These are phyloP conservation scores for Drosophila rubida DNA, from an alignment of 2,888 invertebrate genomes.

Conservation along the genomic window DNA sequence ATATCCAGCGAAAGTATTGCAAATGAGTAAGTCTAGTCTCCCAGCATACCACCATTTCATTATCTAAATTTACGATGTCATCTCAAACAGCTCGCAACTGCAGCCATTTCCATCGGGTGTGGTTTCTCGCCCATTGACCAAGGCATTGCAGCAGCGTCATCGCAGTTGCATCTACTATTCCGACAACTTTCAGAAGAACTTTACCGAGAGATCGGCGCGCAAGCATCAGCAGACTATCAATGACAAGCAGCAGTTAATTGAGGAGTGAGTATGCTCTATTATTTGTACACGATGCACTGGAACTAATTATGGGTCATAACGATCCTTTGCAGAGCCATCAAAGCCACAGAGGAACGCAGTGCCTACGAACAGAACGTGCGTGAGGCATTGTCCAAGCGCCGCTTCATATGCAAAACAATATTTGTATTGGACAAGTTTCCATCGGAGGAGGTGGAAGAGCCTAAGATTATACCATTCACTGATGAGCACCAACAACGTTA, in stretches of 20 bases:
- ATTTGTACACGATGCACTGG: background rate
- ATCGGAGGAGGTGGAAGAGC: slow-evolving; percentile 85
- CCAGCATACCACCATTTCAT: background rate
- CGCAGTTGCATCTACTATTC: slow-evolving; percentile 34
- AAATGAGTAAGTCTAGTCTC: slow-evolving; percentile 9
- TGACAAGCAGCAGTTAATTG: slow-evolving; percentile 3
- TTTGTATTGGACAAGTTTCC: slow-evolving; percentile 86
- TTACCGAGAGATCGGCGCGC: slow-evolving; percentile 14
- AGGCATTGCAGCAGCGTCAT: slow-evolving; percentile 37
- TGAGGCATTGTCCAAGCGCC: slow-evolving; percentile 83
- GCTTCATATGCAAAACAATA: slow-evolving; percentile 74
- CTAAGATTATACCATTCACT: slow-evolving; percentile 88
- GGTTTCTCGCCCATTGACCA: slow-evolving; percentile 29
- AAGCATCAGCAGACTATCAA: slow-evolving; percentile 14
- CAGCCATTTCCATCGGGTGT: background rate
- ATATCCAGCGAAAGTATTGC: background rate
- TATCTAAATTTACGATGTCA: background rate
- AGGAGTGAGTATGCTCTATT: slow-evolving; percentile 39
- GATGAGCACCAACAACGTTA: slow-evolving; percentile 88
- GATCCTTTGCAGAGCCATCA: slow-evolving; percentile 64
- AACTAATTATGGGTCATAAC: background rate
- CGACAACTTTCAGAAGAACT: slow-evolving; percentile 30
- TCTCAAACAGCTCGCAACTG: slow-evolving; percentile 1
- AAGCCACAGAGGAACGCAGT: slow-evolving; percentile 79
- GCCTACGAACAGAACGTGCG: slow-evolving; percentile 85